Base-by-base conservation (phyloP, 1,140 invertebrate species). In the Episyrphus balteatus region DNA sequence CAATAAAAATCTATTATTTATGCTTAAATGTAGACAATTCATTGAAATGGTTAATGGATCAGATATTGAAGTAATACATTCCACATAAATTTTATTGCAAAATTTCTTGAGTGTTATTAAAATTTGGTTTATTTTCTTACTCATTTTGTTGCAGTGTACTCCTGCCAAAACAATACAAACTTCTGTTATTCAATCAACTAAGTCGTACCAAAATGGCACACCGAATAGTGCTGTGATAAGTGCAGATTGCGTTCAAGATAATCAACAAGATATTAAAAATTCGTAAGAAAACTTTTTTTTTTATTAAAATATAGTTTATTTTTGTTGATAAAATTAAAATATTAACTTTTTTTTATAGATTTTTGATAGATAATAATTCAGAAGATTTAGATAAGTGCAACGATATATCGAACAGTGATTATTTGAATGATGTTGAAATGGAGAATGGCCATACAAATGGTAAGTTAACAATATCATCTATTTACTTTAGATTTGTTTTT, bases 21-120 rank as follows among this genome's bases (percentile, higher is more conserved):
- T 91, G 70, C 76, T 99, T 46, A 95, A 96, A 70, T 95, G 92
- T 72, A 82, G 95, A 54, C 93, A 98, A 73, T 98, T 98, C 73
- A 87, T 99, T 19, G 95, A 99, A 73, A 88, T 88, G 86, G 84
- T 88, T 44, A 88, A 88, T 66, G 86, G 86, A 43, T 81, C 83
- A 38, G 86, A 89, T 66, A 79, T 83, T 13, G 82, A 85, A 70
- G 70, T 55, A 47, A 34, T 36, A 14, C 15, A 46, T 39, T 19
- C 12, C 15, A 10, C 33, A 13, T 34, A 5, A 31, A 12, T 19
- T 11, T 17, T 42, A 42, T n/a, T 13, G 12, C 40, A 7, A 42
- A 18, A 42, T 42, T 42, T 37, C 36, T 37, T 37, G 36, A 14
- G 40, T 3, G 14, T 17, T n/a, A 42, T 13, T 13, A 26, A 11